Percentiles rank a stretch among this genome's conserved stretches.
phyloP scores from a whole-genome alignment of 2,888 invertebrate genomes.

The Latrodectus elegans region DNA sequence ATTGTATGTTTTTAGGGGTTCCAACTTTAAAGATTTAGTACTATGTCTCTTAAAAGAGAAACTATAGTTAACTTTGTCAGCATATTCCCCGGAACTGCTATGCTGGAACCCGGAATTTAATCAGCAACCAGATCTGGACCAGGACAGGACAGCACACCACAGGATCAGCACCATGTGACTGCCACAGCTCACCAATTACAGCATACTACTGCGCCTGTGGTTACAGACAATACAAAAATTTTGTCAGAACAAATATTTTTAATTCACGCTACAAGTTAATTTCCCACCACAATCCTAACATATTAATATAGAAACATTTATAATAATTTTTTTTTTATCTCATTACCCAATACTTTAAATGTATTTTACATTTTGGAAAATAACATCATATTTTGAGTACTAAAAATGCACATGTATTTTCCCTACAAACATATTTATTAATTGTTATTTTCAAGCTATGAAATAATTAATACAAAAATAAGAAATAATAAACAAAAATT shows the following conservation, averaged over 20 bases:
- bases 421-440: not conserved
- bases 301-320: not conserved
- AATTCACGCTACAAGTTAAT: constrained; percentile 25
- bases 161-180: constrained; percentile 64
- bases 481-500: not conserved
- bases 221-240: constrained; percentile 70
- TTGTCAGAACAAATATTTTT: constrained; percentile 51
- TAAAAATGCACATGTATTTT: constrained; percentile 21
- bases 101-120: constrained; percentile 66
- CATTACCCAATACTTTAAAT: no score
- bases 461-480: not conserved
- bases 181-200: constrained; percentile 68
- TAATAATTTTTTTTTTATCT: no score
- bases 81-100: constrained; percentile 64
- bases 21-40: constrained; percentile 24
- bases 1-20: constrained; percentile 21
- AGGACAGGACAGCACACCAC: constrained; percentile 56
- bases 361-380: no score
- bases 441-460: not conserved
- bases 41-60: constrained; percentile 46
- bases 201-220: constrained; percentile 70
- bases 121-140: constrained; percentile 54
- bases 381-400: no score
- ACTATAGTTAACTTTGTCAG: constrained; percentile 28
- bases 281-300: constrained; percentile 49